Conservation (phyloP, 2,888 invertebrate genomes). For the Nasonia oneida region DNA sequence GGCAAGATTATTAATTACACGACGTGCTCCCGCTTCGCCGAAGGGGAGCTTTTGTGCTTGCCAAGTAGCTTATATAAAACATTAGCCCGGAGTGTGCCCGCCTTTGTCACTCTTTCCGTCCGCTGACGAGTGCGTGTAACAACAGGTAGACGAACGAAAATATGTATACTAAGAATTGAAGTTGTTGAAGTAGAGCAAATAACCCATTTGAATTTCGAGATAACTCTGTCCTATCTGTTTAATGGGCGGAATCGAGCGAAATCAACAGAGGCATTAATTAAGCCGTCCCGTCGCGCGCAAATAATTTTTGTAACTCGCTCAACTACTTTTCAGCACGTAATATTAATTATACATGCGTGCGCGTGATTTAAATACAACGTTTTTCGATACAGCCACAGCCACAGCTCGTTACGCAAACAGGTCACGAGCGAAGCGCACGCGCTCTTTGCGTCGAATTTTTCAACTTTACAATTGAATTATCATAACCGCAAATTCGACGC, state of each 20-base stretch:
- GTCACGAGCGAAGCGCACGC: constrained; percentile 36
- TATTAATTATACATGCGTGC: constrained; percentile 37
- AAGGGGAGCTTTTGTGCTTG: constrained; percentile 63
- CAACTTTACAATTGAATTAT: constrained; percentile 25
- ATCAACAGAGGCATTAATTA: constrained; percentile 13
- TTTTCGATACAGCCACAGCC: neutral
- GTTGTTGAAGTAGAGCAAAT: neutral
- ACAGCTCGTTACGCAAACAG: constrained; percentile 15
- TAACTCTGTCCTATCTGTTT: neutral
- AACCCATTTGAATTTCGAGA: too few relatives aligned
- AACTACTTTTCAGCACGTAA: constrained; percentile 1
- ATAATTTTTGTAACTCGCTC: constrained; percentile 9
- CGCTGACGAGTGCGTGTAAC: constrained; percentile 58
- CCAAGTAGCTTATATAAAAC: constrained; percentile 65
- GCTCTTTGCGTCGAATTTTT: constrained; percentile 26
- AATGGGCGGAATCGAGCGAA: neutral
- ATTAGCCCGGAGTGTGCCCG: constrained; percentile 43
- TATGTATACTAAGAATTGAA: neutral
- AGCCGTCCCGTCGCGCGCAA: neutral
- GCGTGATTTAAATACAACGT: constrained; percentile 45
- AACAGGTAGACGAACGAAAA: constrained; percentile 61
- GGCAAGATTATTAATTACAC: constrained; percentile 65
- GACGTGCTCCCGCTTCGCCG: constrained; percentile 51
- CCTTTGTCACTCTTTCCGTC: neutral
- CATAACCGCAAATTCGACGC: neutral